These are phyloP conservation scores for Galerucella pusilla DNA, from an alignment of 2,888 invertebrate genomes.

Conservation along the genomic window DNA sequence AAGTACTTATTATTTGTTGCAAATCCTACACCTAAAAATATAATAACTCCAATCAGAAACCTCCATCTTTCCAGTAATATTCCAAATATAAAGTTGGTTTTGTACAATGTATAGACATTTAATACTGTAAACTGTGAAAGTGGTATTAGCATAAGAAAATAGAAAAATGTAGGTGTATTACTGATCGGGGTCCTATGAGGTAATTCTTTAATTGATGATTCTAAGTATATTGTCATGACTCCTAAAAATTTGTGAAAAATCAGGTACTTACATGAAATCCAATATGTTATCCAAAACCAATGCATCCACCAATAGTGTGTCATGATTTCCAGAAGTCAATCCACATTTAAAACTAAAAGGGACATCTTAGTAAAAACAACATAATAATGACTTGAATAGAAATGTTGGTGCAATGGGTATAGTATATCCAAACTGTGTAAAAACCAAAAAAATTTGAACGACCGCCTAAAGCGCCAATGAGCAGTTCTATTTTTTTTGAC, in stretches of 20 bases:
- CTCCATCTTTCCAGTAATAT: too few relatives aligned
- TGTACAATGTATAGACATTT: too few relatives aligned
- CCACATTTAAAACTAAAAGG: constrained; percentile 53
- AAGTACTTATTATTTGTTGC: too few relatives aligned
- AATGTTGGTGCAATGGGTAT: constrained; percentile 13
- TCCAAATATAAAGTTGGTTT: too few relatives aligned
- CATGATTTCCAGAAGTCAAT: constrained; percentile 81
- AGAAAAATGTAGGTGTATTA: neutral
- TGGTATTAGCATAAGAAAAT: neutral
- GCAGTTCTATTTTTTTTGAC: too few relatives aligned
- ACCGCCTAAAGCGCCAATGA: too few relatives aligned
- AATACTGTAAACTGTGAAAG: neutral
- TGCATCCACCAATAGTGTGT: constrained; percentile 90
- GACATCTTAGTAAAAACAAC: constrained; percentile 29
- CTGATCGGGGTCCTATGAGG: neutral
- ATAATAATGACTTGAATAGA: constrained; percentile 28
- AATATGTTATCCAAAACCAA: constrained; percentile 84
- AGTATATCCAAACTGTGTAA: too few relatives aligned
- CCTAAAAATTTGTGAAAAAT: neutral
- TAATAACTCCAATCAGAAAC: too few relatives aligned
- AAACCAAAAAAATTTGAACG: too few relatives aligned
- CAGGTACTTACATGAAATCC: constrained; percentile 57
- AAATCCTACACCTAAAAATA: too few relatives aligned
- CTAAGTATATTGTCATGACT: neutral
- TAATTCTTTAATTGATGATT: constrained; percentile 12